A percentile compares a stretch with the other conserved stretches of the same genome.
These are phyloP conservation scores for Carpatolechia fugitivella DNA, from an alignment of 2,888 invertebrate genomes.

Conservation along the genomic window DNA sequence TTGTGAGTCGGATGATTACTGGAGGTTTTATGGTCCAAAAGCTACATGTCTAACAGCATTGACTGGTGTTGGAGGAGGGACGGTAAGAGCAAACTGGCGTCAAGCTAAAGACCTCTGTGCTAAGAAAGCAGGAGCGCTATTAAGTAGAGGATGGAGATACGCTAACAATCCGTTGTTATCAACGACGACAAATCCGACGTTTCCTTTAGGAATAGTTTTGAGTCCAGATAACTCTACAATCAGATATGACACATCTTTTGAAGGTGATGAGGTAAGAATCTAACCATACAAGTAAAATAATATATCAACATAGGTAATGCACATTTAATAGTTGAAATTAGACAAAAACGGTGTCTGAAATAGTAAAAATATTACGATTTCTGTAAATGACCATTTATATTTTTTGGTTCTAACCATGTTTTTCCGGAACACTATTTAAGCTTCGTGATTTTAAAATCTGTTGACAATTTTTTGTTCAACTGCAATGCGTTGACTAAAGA, in stretches of 20 bases:
- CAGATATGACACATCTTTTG: conserved; percentile 40
- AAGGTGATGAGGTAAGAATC: conserved; percentile 35
- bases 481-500: no score
- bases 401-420: no score
- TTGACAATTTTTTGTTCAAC: no score
- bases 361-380: no score
- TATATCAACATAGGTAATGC: no score
- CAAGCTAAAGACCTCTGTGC: conserved; percentile 54
- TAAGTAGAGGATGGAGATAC: conserved; percentile 67
- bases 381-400: no score
- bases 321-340: no score
- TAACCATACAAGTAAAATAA: conserved; percentile 6
- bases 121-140: conserved; percentile 46
- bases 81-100: conserved; percentile 61
- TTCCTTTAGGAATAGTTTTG: conserved; percentile 55
- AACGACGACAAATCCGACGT: conserved; percentile 30
- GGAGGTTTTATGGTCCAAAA: conserved; percentile 54
- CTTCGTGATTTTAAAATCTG: no score
- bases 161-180: conserved; percentile 49
- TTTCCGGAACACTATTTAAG: no score
- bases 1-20: conserved; percentile 41
- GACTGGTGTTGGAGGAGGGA: conserved; percentile 43
- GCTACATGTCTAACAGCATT: conserved; percentile 53
- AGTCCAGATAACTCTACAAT: conserved; percentile 35
- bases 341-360: no score